A percentile compares a stretch with the other conserved stretches of the same genome.
Conservation (phyloP, 2,888 invertebrate species). For the Pammene fasciana region DNA sequence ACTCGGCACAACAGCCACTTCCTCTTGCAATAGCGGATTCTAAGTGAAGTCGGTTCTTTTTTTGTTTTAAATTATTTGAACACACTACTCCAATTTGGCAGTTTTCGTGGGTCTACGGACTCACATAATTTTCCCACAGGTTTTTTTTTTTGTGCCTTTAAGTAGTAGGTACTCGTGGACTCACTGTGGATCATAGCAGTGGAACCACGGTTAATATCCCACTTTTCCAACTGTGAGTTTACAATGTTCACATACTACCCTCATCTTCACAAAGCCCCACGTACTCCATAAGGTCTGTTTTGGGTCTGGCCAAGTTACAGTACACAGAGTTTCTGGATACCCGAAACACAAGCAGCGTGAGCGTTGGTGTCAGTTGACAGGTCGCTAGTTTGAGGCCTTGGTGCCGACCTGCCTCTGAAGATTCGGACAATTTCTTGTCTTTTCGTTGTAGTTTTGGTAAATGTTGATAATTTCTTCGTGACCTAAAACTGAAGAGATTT, state of each 20-base stretch:
- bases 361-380: conserved; percentile 57
- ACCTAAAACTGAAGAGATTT: conserved; percentile 9
- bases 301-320: conserved; percentile 64
- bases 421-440: conserved; percentile 11
- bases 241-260: conserved; percentile 19
- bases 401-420: conserved; percentile 38
- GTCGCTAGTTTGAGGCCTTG: conserved; percentile 61
- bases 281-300: conserved; percentile 64
- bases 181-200: too few species aligned
- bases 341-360: conserved; percentile 65
- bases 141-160: too few species aligned
- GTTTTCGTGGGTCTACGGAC: too few species aligned
- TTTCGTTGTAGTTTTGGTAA: conserved; percentile 44
- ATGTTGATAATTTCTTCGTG: conserved; percentile 42
- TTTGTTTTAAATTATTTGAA: too few species aligned
- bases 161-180: too few species aligned
- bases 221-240: too few species aligned
- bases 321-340: conserved; percentile 69
- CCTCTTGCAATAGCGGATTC: too few species aligned
- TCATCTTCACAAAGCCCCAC: conserved; percentile 57
- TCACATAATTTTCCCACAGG: too few species aligned
- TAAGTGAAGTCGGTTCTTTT: too few species aligned
- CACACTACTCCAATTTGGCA: too few species aligned
- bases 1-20: too few species aligned
- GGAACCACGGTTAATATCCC: too few species aligned